Base-by-base conservation (phyloP, 2,113 vertebrate species). In the Fregata magnificens region DNA sequence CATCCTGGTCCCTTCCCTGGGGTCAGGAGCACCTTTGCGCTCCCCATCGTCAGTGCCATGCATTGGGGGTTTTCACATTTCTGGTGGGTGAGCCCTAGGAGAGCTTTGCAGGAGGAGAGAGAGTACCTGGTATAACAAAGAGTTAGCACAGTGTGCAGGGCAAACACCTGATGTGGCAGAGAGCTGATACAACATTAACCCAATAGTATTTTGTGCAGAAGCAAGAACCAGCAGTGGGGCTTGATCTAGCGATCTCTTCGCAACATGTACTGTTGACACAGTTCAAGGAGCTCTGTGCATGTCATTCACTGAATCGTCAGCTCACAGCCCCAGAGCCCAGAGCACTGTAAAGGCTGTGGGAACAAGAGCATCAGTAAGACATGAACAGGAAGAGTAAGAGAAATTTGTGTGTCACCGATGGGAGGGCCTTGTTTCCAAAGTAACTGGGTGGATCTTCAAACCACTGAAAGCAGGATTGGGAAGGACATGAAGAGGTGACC, bases 351-450 rank as follows among this genome's bases (percentile, higher is more conserved):
- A 84, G 36, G 38, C n/a, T 62, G 80, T 70, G 80, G 50, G 72
- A 92, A 86, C 26, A 79, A 58, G 34, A 76, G 56, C 72, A 82
- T 63, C 0, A 1, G 45, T 21, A 44, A 79, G 38, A 79, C 12
- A 84, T n/a, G 84, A 89, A 88, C 72, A 82, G 67, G 86, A 77
- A 63, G 52, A 44, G 21, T 31, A 50, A 45, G 59, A 93, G 42
- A 63, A 93, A 58, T 55, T 7, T 34, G 25, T 72, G 61, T 83
- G 76, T 83, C 93, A 94, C 50, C 1, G 0, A 32, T 50, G 90
- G 89, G 78, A 95, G 90, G 65, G 74, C 25, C 86, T 85, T 79
- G 70, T 95, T 97, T 94, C 78, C 78, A 65, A 16, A 90, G 78
- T 45, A 80, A 88, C 62, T 69, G 88, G 95, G 95, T 70, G 70